A percentile compares a stretch with the other conserved stretches of the same genome.
phyloP scores from a whole-genome alignment of 2,888 invertebrate genomes.

The Microplitis deprimator region DNA sequence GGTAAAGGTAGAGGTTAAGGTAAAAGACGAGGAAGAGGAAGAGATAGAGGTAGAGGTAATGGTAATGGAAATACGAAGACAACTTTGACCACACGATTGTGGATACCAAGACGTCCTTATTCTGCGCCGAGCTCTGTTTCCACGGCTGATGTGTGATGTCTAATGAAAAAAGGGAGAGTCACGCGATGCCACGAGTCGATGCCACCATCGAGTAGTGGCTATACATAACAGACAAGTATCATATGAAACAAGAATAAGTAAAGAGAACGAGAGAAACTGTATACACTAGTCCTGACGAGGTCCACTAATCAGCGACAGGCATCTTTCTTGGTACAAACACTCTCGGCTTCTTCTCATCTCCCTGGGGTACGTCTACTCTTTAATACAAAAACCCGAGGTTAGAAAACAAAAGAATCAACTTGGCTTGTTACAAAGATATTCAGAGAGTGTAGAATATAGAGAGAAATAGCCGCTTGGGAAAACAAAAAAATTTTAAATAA shows the following conservation, averaged over 20 bases:
- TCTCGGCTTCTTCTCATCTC: slow-evolving; percentile 1
- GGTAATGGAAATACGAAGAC: not conserved
- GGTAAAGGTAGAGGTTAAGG: not conserved
- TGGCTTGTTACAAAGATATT: not conserved
- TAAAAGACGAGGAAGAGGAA: not conserved
- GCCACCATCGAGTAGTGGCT: not conserved
- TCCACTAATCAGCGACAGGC: slow-evolving; percentile 50
- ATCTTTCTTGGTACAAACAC: slow-evolving; percentile 43
- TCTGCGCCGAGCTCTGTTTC: not conserved
- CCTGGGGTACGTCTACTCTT: not conserved
- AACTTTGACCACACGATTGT: slow-evolving; percentile 21
- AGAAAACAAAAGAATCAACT: not conserved
- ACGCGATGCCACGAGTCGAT: slow-evolving; percentile 36
- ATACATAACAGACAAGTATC: slow-evolving; percentile 18
- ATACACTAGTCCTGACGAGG: slow-evolving; percentile 43
- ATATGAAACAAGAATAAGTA: not conserved
- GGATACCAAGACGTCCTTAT: slow-evolving; percentile 23
- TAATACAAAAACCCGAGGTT: not conserved
- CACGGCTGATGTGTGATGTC: not conserved
- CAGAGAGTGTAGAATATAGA: not conserved
- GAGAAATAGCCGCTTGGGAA: slow-evolving; percentile 1
- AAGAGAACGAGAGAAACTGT: not conserved
- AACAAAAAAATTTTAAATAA: not conserved
- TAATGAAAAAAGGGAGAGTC: slow-evolving; percentile 10
- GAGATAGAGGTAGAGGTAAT: not conserved